Evolutionary conservation across 2,113 vertebrate species (phyloP).

Genomic region (Marcusenius ussheri): DNA sequence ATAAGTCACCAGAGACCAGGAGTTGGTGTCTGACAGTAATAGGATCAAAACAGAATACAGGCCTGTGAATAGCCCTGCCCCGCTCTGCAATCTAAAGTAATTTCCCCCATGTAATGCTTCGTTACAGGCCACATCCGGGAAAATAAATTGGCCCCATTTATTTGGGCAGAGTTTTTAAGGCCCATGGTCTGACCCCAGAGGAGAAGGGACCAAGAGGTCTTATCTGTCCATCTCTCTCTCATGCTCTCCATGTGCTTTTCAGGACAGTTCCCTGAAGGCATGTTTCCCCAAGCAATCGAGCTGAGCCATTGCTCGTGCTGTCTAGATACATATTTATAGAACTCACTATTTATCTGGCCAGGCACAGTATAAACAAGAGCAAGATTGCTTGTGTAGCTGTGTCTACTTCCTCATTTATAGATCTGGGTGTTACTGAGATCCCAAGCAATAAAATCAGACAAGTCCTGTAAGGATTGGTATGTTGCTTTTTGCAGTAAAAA

Average conservation of each 20-base stretch:
- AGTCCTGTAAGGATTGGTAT: neutral
- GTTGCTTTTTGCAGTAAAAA: neutral
- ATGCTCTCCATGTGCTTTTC: slow-evolving; percentile 27
- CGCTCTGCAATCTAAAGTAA: slow-evolving; percentile 39
- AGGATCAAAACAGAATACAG: slow-evolving; percentile 38
- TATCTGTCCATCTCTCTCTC: slow-evolving; percentile 5
- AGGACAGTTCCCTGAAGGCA: slow-evolving; percentile 26
- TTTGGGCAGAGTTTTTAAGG: slow-evolving; percentile 6
- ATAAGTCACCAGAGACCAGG: slow-evolving; percentile 38
- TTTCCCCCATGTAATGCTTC: slow-evolving; percentile 41
- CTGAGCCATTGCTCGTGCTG: neutral
- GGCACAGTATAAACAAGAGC: neutral
- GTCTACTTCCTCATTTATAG: neutral
- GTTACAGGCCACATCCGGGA: slow-evolving; percentile 26
- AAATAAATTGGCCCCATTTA: slow-evolving; percentile 31
- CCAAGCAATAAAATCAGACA: neutral
- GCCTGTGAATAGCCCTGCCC: slow-evolving; percentile 36
- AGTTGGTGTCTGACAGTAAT: slow-evolving; percentile 39
- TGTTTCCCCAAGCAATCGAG: slow-evolving; percentile 29
- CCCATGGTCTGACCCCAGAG: neutral
- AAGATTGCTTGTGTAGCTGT: neutral
- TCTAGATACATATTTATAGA: neutral
- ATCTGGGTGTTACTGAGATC: neutral
- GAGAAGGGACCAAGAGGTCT: neutral
- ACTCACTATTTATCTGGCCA: neutral